Evolutionary conservation across 2,113 vertebrate species (phyloP), one percentile per base, ranked within the genome.

Genomic region (Manacus vitellinus): DNA sequence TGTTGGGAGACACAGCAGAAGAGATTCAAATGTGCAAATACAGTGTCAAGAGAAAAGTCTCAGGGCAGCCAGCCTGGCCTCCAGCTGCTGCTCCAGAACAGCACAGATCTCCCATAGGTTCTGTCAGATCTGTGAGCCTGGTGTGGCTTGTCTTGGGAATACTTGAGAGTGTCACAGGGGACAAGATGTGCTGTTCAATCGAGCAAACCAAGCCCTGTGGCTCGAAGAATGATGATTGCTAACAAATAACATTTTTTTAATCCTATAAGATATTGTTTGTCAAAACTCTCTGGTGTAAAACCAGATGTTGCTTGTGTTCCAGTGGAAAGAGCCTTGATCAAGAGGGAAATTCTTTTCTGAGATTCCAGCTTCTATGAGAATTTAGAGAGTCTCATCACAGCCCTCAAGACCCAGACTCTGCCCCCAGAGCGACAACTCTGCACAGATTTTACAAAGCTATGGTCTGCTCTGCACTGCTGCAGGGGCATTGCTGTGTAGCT

Each of bases 281-380:
- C 52, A 43, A 51, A 91, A 43, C 41, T 8, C 35, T 23, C 37
- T 39, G 22, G n/a, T 74, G 27, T 39, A 30, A 77, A 77, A 82
- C 4, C 21, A 30, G 10, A n/a, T 28, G 4, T 14, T 62, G 70
- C 23, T 41, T 1, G 0, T 56, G 10, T 41, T 56, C 16, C 14
- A 27, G 7, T 4, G 31, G 33, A 24, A 73, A 85, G 55, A 13
- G 23, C 24, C n/a, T 24, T 21, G 61, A 54, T 6, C 39, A n/a
- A 91, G 12, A 77, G 16, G 10, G 58, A 49, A 82, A 56, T 23
- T 25, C 6, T 56, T 23, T 49, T 78, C 39, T 20, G 46, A 74
- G 31, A n/a, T 27, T 74, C 27, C 18, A 39, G 23, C 27, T 28
- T 65, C 76, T 51, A 22, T 0, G 0, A 46, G 55, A 63, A 80